Base-by-base conservation (phyloP, 2,113 vertebrate species). In the Lamprologus sp. region DNA sequence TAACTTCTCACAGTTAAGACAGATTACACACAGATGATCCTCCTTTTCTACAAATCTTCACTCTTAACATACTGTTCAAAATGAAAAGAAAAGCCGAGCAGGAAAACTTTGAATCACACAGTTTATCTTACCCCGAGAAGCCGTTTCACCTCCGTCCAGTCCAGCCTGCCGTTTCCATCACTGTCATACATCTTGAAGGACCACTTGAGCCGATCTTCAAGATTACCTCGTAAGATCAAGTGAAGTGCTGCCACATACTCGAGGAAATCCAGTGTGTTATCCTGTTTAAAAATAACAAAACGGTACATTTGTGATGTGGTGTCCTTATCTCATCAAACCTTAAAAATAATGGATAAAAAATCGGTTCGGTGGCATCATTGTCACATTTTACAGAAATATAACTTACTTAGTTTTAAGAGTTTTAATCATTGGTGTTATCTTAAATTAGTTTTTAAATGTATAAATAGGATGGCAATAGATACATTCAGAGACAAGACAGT, bases 151-250 rank as follows among this genome's bases (percentile, higher is more conserved):
- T 98, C 97, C 1, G 94, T 87, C 6, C 95, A 83, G 93, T 98
- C 97, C 56, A 98, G 90, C 83, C 96, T 97, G 60, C 97, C 97
- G 0, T 98, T 98, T 11, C 97, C 97, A 13, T 97, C 97, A 12
- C 95, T 96, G 87, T 98, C 97, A 49, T 98, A 98, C 68, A 98
- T 96, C 86, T 98, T 98, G 90, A 98, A 98, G 47, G 97, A 98
- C 97, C 97, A 98, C 17, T 97, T 96, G 23, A 98, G 65, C 3
- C 96, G 96, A 55, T 98, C 97, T 54, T 97, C 97, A 68, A 98
- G 96, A 58, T 96, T 97, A 7, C 97, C 97, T 1, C 96, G 91
- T 9, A 97, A 91, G 31, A 98, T 96, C 0, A 97, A 89, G 88
- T 97, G 96, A 37, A 98, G 96, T 1, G 97, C 97, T 6, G 97